Percentiles rank a stretch among this genome's conserved stretches.
These are phyloP conservation scores for Ramazzottius varieornatus DNA, from an alignment of 2,888 invertebrate species.

Conservation along the genomic window DNA sequence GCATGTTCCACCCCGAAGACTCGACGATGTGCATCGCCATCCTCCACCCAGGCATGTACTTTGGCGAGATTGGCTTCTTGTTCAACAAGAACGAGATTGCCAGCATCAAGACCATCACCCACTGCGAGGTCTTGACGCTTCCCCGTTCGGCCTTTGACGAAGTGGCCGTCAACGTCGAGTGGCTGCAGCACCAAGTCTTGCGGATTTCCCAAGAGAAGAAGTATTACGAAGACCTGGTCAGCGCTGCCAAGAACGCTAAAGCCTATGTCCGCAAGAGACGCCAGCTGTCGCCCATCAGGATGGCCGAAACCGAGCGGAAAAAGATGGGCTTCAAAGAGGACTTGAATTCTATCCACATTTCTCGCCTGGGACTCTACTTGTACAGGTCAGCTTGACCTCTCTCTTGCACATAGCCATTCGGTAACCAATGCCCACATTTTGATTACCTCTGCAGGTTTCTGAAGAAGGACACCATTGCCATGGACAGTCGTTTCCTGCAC, in stretches of 20 bases:
- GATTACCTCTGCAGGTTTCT: too few species aligned
- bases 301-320: not conserved
- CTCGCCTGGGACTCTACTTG: not conserved
- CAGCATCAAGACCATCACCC: conserved; percentile 10
- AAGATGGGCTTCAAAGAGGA: not conserved
- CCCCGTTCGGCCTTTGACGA: conserved; percentile 7
- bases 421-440: too few species aligned
- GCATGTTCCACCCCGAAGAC: not conserved
- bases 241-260: not conserved
- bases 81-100: conserved; percentile 8
- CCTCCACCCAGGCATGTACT: conserved; percentile 9
- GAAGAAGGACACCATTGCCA: not conserved
- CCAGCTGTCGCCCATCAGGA: not conserved
- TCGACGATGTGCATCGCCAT: not conserved
- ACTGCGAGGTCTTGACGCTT: conserved; percentile 9
- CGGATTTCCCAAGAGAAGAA: not conserved
- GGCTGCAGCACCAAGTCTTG: not conserved
- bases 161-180: not conserved
- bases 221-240: not conserved
- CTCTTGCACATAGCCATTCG: too few species aligned
- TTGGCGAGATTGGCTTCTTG: conserved; percentile 10
- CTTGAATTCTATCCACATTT: not conserved
- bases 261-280: not conserved
- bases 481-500: not conserved
- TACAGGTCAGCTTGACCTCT: too few species aligned